Evolutionary conservation across 2,888 invertebrate species (phyloP), one percentile per base, ranked within the genome.

Genomic region (Mimumesa dahlbomi): DNA sequence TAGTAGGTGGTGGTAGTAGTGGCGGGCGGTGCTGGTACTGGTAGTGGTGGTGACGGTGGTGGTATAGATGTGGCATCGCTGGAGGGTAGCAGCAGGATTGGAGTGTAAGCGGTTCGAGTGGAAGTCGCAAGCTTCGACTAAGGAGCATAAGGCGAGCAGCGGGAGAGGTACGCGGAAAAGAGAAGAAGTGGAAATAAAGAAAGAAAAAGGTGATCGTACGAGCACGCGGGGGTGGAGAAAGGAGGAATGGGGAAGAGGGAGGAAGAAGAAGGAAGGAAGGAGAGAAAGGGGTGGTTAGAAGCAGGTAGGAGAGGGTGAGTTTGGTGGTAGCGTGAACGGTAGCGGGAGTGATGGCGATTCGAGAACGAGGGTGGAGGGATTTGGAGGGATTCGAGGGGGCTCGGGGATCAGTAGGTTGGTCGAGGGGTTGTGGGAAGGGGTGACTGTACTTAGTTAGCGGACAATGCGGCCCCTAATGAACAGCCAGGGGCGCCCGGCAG

Each of bases 381-480:
- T 74, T 69, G 70, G 72, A 42, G 69, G 67, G 50, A 70, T 59
- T 71, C 56, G 72, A 72, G 69, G 49, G 73, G 67, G 53, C 59
- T 72, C 58, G 69, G 54, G 66, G 76, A 69, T 67, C 75, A 63
- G 77, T 77, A 77, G 76, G 77, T 77, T 73, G 70, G 74, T 67
- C 68, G 67, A 68, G 74, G 25, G 72, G 64, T 43, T 54, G 82
- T 56, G 64, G 77, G 73, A 70, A 74, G 74, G 76, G 82, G 70
- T 75, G 85, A 83, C 82, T 86, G 87, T 87, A 89, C 89, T 89
- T 89, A 88, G 89, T 89, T 89, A 89, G 84, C 88, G 89, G 88
- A 89, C 89, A 89, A 89, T 89, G 88, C 86, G 84, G 87, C 86
- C 86, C 84, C 88, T 89, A 89, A 89, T 88, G 89, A 89, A 89